A percentile compares a stretch with the other conserved stretches of the same genome.
Evolutionary conservation across 2,113 vertebrate genomes (phyloP).

Genomic region (Tricholaema leucomelas): DNA sequence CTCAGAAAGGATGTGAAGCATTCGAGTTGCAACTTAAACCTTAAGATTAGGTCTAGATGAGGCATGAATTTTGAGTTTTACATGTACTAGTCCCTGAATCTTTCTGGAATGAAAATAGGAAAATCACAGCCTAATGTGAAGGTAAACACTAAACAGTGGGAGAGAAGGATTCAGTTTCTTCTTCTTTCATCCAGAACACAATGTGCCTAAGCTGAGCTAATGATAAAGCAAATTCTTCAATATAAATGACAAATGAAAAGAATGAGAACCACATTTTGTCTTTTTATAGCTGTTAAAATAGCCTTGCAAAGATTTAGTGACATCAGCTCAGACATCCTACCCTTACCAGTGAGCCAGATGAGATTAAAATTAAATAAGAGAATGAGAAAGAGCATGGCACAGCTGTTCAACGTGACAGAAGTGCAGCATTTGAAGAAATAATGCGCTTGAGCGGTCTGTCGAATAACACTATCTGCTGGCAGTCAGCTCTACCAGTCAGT

Average conservation of each 20-base stretch:
- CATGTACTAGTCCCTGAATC: not conserved
- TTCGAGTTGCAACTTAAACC: not conserved
- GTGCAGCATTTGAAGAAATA: slow-evolving; percentile 6
- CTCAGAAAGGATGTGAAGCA: not conserved
- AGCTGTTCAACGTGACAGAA: not conserved
- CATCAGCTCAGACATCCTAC: not conserved
- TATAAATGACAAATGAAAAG: slow-evolving; percentile 3
- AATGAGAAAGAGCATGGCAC: not conserved
- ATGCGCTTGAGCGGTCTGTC: not conserved
- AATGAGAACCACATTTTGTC: not conserved
- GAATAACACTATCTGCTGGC: not conserved
- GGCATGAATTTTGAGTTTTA: not conserved
- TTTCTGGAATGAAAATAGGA: not conserved
- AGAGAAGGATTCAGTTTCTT: not conserved
- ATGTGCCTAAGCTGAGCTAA: not conserved
- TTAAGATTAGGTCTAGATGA: not conserved
- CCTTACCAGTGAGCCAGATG: not conserved
- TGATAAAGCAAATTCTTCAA: slow-evolving; percentile 2
- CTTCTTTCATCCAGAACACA: not conserved
- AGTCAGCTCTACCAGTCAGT: not conserved
- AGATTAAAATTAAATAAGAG: slow-evolving; percentile 25
- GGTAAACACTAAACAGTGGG: not conserved
- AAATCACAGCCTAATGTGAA: not conserved
- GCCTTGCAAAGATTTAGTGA: not conserved
- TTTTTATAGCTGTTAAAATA: not conserved